Conservation (phyloP, 2,797 vertebrate species). For the Falco cherrug region DNA sequence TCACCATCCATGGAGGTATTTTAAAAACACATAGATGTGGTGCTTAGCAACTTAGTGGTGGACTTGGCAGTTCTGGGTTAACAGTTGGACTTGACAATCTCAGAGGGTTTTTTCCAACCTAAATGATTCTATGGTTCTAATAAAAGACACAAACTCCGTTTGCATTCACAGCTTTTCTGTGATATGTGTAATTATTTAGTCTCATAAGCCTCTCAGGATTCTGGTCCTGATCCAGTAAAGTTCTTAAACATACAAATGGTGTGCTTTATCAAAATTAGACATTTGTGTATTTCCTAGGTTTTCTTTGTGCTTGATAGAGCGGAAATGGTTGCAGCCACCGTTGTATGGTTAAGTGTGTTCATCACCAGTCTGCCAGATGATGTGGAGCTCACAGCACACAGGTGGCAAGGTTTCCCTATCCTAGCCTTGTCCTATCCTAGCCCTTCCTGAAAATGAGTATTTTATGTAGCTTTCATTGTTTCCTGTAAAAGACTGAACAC, state of each 20-base stretch:
- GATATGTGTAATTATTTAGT: neutral
- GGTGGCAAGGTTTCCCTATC: neutral
- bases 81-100: no score
- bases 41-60: no score
- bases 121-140: no score
- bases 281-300: neutral
- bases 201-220: fast-evolving
- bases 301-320: neutral
- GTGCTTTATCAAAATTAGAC: neutral
- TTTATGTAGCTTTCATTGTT: neutral
- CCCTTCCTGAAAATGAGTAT: neutral
- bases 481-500: neutral
- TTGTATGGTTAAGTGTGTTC: neutral
- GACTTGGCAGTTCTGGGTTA: no score
- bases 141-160: neutral
- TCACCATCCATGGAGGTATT: no score
- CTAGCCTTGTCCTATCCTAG: neutral
- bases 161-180: neutral
- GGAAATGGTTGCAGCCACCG: neutral
- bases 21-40: no score
- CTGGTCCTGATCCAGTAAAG: neutral
- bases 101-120: no score
- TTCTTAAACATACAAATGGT: neutral
- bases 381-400: neutral
- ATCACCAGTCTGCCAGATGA: neutral